These are phyloP conservation scores for Heliconius erato DNA, from an alignment of 2,888 invertebrate species.

Conservation along the genomic window DNA sequence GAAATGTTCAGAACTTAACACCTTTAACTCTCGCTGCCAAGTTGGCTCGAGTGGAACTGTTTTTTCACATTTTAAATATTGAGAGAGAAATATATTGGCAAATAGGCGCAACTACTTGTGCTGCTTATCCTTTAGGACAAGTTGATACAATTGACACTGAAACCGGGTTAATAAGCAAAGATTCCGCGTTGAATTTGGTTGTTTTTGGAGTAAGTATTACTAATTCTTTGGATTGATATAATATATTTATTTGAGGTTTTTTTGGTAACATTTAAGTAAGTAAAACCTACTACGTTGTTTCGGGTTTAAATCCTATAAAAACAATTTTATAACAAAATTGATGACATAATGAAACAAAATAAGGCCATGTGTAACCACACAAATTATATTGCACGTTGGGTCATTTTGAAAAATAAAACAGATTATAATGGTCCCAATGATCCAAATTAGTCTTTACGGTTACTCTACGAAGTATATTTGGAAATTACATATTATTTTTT, in stretches of 20 bases:
- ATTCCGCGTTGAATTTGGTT: constrained; percentile 97
- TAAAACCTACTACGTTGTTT: too few species aligned
- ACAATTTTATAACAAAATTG: too few species aligned
- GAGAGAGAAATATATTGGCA: constrained; percentile 99
- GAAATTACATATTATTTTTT: neutral
- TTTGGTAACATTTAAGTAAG: too few species aligned
- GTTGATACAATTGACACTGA: constrained; percentile 97
- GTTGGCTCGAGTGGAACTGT: constrained; percentile 96
- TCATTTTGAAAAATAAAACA: too few species aligned
- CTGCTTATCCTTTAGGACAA: constrained; percentile 97
- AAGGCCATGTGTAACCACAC: too few species aligned
- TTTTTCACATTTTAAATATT: constrained; percentile 98
- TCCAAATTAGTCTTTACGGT: too few species aligned
- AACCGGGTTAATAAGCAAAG: constrained; percentile 97
- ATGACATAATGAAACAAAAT: too few species aligned
- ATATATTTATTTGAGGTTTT: too few species aligned
- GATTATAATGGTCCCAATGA: too few species aligned
- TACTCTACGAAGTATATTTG: too few species aligned
- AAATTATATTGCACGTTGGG: too few species aligned
- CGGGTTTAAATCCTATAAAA: too few species aligned
- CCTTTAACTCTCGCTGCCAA: constrained; percentile 97
- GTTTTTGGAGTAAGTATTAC: constrained; percentile 94
- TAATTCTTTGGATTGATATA: neutral
- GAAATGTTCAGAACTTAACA: constrained; percentile 94
- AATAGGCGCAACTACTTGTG: constrained; percentile 97